Evolutionary conservation across 2,888 invertebrate species (phyloP).

Genomic region (Cerastoderma edule): DNA sequence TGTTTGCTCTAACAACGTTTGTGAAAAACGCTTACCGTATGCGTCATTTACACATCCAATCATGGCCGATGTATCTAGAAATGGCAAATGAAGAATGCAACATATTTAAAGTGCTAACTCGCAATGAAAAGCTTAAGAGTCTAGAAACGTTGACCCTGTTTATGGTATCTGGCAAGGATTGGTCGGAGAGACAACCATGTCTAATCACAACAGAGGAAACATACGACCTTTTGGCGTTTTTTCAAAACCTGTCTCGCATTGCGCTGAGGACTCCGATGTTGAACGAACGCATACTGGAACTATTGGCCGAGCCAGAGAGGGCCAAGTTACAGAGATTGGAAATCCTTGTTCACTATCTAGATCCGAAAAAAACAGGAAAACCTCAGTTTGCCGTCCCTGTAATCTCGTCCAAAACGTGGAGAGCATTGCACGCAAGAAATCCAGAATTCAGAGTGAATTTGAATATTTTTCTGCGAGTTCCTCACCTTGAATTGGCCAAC

Average conservation of each 20-base stretch:
- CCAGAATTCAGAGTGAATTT: conserved; percentile 71
- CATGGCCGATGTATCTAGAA: conserved; percentile 74
- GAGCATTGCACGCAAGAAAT: conserved; percentile 55
- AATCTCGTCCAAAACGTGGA: conserved; percentile 67
- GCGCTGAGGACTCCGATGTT: conserved; percentile 75
- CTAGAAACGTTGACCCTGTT: conserved; percentile 73
- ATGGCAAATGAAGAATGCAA: conserved; percentile 58
- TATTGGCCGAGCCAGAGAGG: conserved; percentile 60
- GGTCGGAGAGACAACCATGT: conserved; percentile 72
- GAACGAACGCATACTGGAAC: conserved; percentile 63
- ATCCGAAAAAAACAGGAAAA: conserved; percentile 22
- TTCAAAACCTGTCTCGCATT: conserved; percentile 64
- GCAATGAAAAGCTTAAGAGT: conserved; percentile 67
- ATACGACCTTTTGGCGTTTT: conserved; percentile 55
- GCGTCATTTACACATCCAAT: conserved; percentile 66
- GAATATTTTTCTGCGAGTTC: conserved; percentile 67
- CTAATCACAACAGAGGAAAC: conserved; percentile 62
- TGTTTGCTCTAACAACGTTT: conserved; percentile 64
- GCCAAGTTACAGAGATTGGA: conserved; percentile 64
- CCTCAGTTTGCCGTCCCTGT: conserved; percentile 58
- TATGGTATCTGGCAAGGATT: conserved; percentile 65
- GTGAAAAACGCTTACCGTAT: conserved; percentile 70
- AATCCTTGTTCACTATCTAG: conserved; percentile 70
- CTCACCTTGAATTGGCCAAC: conserved; percentile 66
- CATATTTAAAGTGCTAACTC: conserved; percentile 68